Percentiles rank a stretch among this genome's conserved stretches.
Evolutionary conservation across 1,140 invertebrate species (phyloP).

Genomic region (Tetranychus urticae): DNA sequence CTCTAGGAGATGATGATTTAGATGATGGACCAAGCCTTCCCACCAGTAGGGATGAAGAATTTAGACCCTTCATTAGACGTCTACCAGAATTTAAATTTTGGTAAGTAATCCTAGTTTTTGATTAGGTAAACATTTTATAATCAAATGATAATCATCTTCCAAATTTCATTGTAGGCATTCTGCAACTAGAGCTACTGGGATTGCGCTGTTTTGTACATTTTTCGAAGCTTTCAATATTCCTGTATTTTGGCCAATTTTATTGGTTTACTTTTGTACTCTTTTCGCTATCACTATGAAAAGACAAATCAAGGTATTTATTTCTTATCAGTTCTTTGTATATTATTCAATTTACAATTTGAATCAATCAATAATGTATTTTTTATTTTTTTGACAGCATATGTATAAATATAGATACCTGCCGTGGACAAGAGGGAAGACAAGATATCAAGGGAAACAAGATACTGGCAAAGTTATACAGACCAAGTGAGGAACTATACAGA

Average conservation of each 20-base stretch:
- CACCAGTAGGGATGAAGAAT: constrained; percentile 83
- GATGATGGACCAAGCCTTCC: constrained; percentile 73
- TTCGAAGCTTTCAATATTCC: constrained; percentile 97
- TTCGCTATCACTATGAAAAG: constrained; percentile 98
- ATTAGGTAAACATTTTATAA: not conserved
- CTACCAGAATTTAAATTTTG: constrained; percentile 99
- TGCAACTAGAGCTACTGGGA: constrained; percentile 74
- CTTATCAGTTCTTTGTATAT: not conserved
- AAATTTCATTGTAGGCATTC: constrained; percentile 36
- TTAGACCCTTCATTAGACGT: constrained; percentile 88
- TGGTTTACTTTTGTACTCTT: constrained; percentile 96
- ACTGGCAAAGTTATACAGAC: constrained; percentile 20
- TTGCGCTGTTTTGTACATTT: constrained; percentile 77
- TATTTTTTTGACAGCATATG: constrained; percentile 67
- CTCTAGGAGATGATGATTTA: constrained; percentile 50
- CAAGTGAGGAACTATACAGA: constrained; percentile 12
- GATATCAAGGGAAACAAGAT: constrained; percentile 32
- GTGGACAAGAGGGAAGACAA: constrained; percentile 90
- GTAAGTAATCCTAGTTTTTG: constrained; percentile 22
- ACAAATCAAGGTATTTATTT: constrained; percentile 67
- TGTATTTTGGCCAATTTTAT: constrained; percentile 98
- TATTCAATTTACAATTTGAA: not conserved
- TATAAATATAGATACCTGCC: constrained; percentile 96
- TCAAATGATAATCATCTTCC: constrained; percentile 8
- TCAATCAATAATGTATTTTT: not conserved